Percentiles rank a stretch among this genome's conserved stretches.
Evolutionary conservation across 2,888 invertebrate species (phyloP).

Genomic region (Eristalis arbustorum): DNA sequence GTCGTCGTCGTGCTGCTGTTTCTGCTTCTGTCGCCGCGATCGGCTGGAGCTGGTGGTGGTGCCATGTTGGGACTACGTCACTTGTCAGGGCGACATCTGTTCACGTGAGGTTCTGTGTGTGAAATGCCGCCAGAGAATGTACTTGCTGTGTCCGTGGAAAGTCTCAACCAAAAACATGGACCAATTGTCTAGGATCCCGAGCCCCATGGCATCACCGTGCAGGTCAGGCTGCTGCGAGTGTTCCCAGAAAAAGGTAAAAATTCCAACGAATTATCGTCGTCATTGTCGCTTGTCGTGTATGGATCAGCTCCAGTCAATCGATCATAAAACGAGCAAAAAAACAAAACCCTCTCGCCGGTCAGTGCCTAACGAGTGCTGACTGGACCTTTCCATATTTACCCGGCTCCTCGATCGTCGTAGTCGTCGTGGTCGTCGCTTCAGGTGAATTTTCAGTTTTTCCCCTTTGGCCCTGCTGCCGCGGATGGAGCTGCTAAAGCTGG

Average conservation of each 20-base stretch:
- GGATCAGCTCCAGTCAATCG: conserved; percentile 70
- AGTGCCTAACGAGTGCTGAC: conserved; percentile 53
- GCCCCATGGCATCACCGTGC: not conserved
- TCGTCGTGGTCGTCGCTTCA: conserved; percentile 16
- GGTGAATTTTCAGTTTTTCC: conserved; percentile 50
- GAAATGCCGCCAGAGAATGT: conserved; percentile 68
- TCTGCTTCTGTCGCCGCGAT: conserved; percentile 19
- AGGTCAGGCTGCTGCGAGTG: not conserved
- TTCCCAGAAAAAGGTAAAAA: conserved; percentile 62
- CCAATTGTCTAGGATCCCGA: conserved; percentile 60
- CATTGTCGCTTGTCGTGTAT: conserved; percentile 71
- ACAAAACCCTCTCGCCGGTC: conserved; percentile 11
- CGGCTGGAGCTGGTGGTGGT: conserved; percentile 27
- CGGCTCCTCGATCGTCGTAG: not conserved
- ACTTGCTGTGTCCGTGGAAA: conserved; percentile 41
- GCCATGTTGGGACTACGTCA: conserved; percentile 70
- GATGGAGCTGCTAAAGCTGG: not conserved
- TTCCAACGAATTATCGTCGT: conserved; percentile 69
- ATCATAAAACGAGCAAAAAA: conserved; percentile 59
- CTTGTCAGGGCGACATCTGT: conserved; percentile 69
- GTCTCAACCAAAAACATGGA: conserved; percentile 65
- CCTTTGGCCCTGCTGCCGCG: not conserved
- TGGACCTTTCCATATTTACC: conserved; percentile 50
- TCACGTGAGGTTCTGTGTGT: conserved; percentile 62
- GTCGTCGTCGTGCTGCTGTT: not conserved